phyloP scores from a whole-genome alignment of 2,797 vertebrate species.

The Pantherophis vulpinus region DNA sequence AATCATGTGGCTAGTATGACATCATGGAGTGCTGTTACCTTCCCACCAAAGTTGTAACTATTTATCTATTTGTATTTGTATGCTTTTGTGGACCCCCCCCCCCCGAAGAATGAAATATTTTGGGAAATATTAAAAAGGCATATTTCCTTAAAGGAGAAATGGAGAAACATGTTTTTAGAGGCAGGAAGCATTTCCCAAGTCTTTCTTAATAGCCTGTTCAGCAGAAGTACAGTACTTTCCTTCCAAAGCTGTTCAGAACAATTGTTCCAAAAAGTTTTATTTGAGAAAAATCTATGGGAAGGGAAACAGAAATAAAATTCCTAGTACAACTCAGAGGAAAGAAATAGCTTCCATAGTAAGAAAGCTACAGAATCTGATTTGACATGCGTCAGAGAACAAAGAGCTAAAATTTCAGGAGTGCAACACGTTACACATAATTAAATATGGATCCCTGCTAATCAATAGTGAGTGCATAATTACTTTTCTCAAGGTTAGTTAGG shows the following conservation, averaged over 20 bases:
- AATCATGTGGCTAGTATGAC: not conserved
- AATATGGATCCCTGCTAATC: conserved; percentile 67
- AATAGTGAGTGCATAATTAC: conserved; percentile 62
- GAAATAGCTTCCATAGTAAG: conserved; percentile 7
- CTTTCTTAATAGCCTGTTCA: no score
- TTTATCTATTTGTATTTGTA: not conserved
- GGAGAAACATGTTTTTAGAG: no score
- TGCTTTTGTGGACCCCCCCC: not conserved
- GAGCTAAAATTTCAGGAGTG: conserved; percentile 54
- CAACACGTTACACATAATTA: conserved; percentile 65
- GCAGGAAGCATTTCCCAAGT: no score
- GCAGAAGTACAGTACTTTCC: not conserved
- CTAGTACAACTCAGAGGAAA: conserved; percentile 11
- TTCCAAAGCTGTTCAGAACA: not conserved
- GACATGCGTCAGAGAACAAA: conserved; percentile 40
- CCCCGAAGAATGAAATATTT: no score
- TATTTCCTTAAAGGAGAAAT: no score
- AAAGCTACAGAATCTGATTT: conserved; percentile 27
- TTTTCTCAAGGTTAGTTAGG: conserved; percentile 68
- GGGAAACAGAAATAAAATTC: not conserved
- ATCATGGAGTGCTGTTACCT: not conserved
- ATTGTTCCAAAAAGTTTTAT: not conserved
- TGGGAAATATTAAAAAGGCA: no score
- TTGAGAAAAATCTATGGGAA: not conserved
- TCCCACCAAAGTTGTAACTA: not conserved